phyloP scores from a whole-genome alignment of 2,113 vertebrate species.

The Lichenostomus cassidix region DNA sequence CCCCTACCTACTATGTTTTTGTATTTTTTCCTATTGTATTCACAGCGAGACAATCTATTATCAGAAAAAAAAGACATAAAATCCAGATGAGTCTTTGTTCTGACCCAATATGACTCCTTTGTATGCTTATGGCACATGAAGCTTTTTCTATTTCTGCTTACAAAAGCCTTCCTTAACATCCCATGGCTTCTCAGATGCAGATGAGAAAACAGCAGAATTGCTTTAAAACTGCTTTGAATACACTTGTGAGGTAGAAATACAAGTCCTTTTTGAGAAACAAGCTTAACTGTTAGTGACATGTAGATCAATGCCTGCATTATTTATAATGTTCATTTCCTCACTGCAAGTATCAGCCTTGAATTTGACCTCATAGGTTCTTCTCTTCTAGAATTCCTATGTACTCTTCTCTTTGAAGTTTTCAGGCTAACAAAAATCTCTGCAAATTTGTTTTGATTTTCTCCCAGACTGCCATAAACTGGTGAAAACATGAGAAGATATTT shows the following conservation, averaged over 20 bases:
- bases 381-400: background rate
- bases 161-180: background rate
- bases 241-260: background rate
- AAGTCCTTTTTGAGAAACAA: background rate
- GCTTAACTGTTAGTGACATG: background rate
- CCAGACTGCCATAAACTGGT: background rate
- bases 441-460: constrained; percentile 6
- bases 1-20: background rate
- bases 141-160: background rate
- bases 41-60: background rate
- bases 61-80: background rate
- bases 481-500: background rate
- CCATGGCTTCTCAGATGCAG: background rate
- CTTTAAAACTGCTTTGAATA: constrained; percentile 11
- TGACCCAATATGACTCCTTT: background rate
- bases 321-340: constrained; percentile 4
- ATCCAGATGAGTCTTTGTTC: background rate
- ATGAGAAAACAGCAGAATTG: background rate
- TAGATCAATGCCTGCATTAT: constrained; percentile 10
- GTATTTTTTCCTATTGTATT: background rate
- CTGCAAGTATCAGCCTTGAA: constrained; percentile 15
- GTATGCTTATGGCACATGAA: background rate
- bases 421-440: background rate
- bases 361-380: constrained; percentile 2
- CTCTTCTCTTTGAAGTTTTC: constrained; percentile 12